Conservation (phyloP, 64 coral and sea anemone genomes). For the Orbicella faveolata region DNA sequence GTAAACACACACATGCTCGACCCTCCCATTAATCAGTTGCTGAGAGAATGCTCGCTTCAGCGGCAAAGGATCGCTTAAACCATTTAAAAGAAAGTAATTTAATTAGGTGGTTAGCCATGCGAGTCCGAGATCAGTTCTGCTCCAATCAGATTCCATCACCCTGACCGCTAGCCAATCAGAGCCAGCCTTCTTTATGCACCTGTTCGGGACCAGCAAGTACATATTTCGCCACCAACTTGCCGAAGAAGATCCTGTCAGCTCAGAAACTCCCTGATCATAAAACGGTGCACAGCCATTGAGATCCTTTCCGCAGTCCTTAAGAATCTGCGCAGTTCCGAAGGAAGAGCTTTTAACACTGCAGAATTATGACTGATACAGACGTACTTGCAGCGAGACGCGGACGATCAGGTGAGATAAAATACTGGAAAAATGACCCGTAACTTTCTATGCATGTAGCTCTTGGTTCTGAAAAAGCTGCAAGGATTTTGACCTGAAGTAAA, state of each 20-base stretch:
- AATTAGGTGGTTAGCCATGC: slow-evolving; percentile 23
- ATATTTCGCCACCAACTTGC: slow-evolving; percentile 23
- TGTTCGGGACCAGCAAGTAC: slow-evolving; percentile 34
- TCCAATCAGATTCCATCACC: slow-evolving; percentile 7
- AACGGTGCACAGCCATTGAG: neutral
- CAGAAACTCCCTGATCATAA: slow-evolving; percentile 7
- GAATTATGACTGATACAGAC: slow-evolving; percentile 19
- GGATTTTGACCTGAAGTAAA: neutral
- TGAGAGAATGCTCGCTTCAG: slow-evolving; percentile 11
- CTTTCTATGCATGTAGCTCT: neutral
- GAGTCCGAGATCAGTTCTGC: slow-evolving; percentile 1
- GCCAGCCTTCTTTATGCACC: slow-evolving; percentile 1
- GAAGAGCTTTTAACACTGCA: neutral
- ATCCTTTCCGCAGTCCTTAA: neutral
- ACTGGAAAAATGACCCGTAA: neutral
- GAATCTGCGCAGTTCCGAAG: neutral
- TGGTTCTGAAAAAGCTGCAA: neutral
- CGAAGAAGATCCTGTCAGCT: slow-evolving; percentile 10
- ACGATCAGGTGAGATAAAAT: slow-evolving; percentile 17
- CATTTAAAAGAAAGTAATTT: slow-evolving; percentile 40
- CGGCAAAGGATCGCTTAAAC: neutral
- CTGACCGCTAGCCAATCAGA: slow-evolving; percentile 32
- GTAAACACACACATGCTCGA: slow-evolving; percentile 20
- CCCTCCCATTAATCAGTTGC: slow-evolving; percentile 2
- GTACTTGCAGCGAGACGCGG: slow-evolving; percentile 7